Percentiles rank a stretch among this genome's conserved stretches.
Conservation (phyloP, 2,113 vertebrate species). For the Alaudala cheleensis region DNA sequence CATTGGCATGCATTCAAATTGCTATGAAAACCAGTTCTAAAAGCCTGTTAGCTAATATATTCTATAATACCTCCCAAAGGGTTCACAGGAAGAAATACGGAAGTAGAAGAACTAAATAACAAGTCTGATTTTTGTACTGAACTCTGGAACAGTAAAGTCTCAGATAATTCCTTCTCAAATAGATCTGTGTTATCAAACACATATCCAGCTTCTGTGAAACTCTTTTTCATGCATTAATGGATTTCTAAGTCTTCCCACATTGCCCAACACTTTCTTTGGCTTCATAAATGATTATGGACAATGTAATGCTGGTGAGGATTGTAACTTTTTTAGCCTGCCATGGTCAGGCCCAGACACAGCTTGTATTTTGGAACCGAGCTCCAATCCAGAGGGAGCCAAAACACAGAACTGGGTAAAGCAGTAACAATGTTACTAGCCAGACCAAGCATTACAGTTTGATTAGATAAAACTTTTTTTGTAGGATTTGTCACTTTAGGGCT, state of each 20-base stretch:
- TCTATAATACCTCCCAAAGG: neutral
- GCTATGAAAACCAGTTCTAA: neutral
- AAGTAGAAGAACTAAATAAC: neutral
- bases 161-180: neutral
- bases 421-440: neutral
- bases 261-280: neutral
- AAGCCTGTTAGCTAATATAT: neutral
- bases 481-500: neutral
- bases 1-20: conserved; percentile 11
- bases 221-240: neutral
- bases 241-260: neutral
- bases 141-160: neutral
- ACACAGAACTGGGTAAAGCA: neutral
- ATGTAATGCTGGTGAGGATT: neutral
- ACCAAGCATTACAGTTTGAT: neutral
- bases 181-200: neutral
- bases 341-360: neutral
- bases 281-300: neutral
- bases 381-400: neutral
- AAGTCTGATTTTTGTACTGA: neutral
- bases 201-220: neutral
- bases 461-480: neutral
- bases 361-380: neutral
- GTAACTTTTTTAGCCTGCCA: neutral
- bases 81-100: neutral